Evolutionary conservation across 2,797 vertebrate genomes (phyloP), one percentile per base, ranked within the genome.

Genomic region (Loriculus beryllinus): DNA sequence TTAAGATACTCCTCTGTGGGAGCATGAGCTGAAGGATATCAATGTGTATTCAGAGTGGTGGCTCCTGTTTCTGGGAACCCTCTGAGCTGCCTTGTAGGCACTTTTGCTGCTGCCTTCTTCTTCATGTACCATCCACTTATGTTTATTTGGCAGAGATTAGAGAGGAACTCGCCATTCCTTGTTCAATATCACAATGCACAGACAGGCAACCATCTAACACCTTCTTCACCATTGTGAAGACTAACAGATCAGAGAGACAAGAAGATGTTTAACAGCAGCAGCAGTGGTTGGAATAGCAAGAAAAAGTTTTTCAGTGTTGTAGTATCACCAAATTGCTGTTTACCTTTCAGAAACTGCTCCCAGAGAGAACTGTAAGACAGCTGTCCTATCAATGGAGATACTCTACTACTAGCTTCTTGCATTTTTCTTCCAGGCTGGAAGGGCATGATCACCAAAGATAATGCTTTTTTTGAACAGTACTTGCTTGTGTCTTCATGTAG

Each of bases 251-350:
- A 94, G 90, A 95, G 74, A 56, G 62, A 77, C 96, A 87, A 96
- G 90, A 89, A 92, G 89, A 68, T 84, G 76, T 90, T 95, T 93
- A 96, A 88, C 80, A 94, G 83, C 81, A 82, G 31, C 2, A 81
- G 56, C 67, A 57, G 63, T 54, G 84, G 63, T 76, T 89, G 85
- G 67, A 67, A 67, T 4, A 6, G 26, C 78, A 14, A 37, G 85
- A 90, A 95, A 90, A 95, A 91, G 25, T 60, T 93, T 90, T 76
- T 88, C 70, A 57, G 6, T 10, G 57, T 56, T 77, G 68, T 62
- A 48, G 74, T 72, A 92, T 89, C 72, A 94, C 78, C 26, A 75
- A 82, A 90, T 91, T 59, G 60, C 85, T 88, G 80, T 76, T 83
- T 72, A 69, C 82, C 35, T 52, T 82, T 88, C 59, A n/a, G 28